A percentile compares a stretch with the other conserved stretches of the same genome.
Conservation (phyloP, 2,113 vertebrate species). For the Chelonoidis abingdonii region DNA sequence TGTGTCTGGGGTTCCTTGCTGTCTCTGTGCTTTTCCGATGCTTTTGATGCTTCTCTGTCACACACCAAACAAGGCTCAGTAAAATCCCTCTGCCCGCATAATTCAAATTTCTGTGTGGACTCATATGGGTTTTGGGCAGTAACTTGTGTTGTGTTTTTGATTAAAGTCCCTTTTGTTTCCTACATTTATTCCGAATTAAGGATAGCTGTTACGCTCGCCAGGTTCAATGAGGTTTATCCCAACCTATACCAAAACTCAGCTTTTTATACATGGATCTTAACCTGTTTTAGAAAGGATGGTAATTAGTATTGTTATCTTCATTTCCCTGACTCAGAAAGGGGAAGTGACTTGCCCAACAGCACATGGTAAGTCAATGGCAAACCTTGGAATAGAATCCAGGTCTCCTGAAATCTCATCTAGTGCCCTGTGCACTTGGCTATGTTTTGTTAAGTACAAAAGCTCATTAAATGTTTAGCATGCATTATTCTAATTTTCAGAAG, state of each 20-base stretch:
- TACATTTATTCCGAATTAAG: neutral
- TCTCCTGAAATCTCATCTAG: neutral
- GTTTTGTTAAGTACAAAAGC: neutral
- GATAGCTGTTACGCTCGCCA: neutral
- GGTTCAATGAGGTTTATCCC: neutral
- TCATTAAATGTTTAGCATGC: neutral
- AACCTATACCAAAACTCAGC: neutral
- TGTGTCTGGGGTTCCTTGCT: neutral
- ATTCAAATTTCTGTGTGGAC: neutral
- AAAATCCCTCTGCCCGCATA: neutral
- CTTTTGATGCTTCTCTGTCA: too few relatives aligned
- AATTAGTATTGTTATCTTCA: rapidly evolving
- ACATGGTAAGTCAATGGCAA: neutral
- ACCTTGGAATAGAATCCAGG: neutral
- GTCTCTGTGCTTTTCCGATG: too few relatives aligned
- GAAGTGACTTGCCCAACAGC: neutral
- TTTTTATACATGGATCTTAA: neutral
- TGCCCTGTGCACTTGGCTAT: neutral
- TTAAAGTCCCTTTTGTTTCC: neutral
- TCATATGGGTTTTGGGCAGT: neutral
- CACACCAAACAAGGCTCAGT: neutral
- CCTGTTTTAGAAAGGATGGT: rapidly evolving
- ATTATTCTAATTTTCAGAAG: neutral
- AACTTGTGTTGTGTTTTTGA: neutral
- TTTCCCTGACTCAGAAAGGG: neutral